Evolutionary conservation across 1,140 invertebrate genomes (phyloP).

Genomic region (Arion vulgaris): DNA sequence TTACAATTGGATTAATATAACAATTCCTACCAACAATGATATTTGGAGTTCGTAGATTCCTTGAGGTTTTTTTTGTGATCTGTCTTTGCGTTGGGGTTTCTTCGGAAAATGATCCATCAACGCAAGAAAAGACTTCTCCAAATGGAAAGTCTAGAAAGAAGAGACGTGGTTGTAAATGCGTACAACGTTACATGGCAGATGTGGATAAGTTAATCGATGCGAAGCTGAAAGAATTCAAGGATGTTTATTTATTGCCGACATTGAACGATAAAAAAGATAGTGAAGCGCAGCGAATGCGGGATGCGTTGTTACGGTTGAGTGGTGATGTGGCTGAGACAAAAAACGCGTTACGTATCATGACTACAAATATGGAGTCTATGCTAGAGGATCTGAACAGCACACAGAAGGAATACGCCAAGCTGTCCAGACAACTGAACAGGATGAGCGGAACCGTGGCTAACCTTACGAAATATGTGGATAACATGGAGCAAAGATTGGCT

Average conservation of each 20-base stretch:
- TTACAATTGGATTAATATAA: too few species aligned
- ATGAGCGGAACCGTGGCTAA: slow-evolving; percentile 26
- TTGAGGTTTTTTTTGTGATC: not conserved
- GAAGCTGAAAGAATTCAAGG: slow-evolving; percentile 36
- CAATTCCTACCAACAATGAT: not conserved
- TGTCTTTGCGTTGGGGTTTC: slow-evolving; percentile 17
- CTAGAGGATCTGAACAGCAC: slow-evolving; percentile 29
- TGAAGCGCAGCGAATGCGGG: slow-evolving; percentile 20
- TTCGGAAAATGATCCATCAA: not conserved
- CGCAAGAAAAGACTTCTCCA: not conserved
- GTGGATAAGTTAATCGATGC: slow-evolving; percentile 37
- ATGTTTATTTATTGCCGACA: slow-evolving; percentile 2
- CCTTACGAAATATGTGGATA: slow-evolving; percentile 41
- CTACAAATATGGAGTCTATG: slow-evolving; percentile 26
- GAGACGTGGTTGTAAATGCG: slow-evolving; percentile 33
- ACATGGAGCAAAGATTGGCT: slow-evolving; percentile 13
- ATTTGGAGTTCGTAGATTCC: not conserved
- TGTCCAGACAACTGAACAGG: slow-evolving; percentile 8
- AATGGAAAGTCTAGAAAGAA: slow-evolving; percentile 20
- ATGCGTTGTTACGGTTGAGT: slow-evolving; percentile 28
- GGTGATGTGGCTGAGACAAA: slow-evolving; percentile 36
- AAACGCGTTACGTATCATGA: slow-evolving; percentile 19
- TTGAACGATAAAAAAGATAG: slow-evolving; percentile 27
- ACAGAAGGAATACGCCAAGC: slow-evolving; percentile 20
- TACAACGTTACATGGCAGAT: slow-evolving; percentile 29